These are phyloP conservation scores for Ischnura elegans DNA, from an alignment of 2,888 invertebrate genomes.

Conservation along the genomic window DNA sequence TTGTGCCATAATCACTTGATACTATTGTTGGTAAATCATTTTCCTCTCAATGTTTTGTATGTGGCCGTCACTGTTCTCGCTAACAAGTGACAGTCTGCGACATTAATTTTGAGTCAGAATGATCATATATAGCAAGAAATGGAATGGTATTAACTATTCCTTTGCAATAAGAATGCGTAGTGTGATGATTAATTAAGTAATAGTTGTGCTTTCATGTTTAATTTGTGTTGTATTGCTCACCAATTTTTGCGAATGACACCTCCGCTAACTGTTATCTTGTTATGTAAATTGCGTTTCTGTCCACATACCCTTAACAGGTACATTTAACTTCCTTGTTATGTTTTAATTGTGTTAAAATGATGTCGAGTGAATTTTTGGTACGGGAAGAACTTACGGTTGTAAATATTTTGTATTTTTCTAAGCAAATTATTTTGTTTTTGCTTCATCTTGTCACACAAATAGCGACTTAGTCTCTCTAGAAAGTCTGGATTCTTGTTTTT, in stretches of 20 bases:
- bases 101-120: slow-evolving; percentile 44
- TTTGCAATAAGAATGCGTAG: not conserved
- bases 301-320: not conserved
- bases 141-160: not conserved
- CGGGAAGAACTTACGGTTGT: not conserved
- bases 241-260: not conserved
- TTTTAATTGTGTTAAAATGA: not conserved
- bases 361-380: not conserved
- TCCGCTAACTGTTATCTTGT: not conserved
- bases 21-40: slow-evolving; percentile 68
- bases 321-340: not conserved
- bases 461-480: not conserved
- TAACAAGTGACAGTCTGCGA: slow-evolving; percentile 56
- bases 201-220: not conserved
- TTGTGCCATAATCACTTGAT: slow-evolving; percentile 70
- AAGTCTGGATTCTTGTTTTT: not conserved
- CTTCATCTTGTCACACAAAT: not conserved
- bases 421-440: not conserved
- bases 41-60: not conserved
- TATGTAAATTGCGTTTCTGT: slow-evolving; percentile 27
- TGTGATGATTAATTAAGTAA: not conserved
- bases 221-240: not conserved
- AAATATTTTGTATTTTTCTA: not conserved
- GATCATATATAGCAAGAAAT: not conserved
- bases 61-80: not conserved